phyloP scores from a whole-genome alignment of 2,888 invertebrate genomes.

The Adela reaumurella region DNA sequence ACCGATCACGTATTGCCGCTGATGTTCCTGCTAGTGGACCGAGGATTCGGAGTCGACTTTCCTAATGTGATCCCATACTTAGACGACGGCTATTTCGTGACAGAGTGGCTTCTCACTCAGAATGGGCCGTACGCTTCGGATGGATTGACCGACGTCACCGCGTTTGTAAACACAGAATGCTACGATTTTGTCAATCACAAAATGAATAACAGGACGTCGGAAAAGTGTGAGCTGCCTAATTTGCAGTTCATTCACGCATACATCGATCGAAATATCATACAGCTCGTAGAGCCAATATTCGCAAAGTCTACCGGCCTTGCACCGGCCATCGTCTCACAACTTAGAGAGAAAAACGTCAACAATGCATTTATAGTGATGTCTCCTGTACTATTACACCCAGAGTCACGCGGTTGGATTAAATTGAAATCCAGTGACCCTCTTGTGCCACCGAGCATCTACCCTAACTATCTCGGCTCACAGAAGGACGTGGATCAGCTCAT shows the following conservation, averaged over 20 bases:
- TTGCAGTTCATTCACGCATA: conserved; percentile 25
- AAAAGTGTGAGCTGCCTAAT: conserved; percentile 24
- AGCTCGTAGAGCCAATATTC: conserved; percentile 11
- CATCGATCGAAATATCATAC: conserved; percentile 16
- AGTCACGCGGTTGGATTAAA: conserved; percentile 24
- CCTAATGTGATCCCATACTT: conserved; percentile 9
- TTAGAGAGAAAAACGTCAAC: conserved; percentile 17
- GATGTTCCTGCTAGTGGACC: conserved; percentile 19
- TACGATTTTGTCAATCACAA: conserved; percentile 19
- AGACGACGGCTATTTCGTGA: conserved; percentile 8
- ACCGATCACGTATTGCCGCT: conserved; percentile 25
- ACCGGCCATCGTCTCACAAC: conserved; percentile 18
- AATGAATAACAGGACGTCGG: conserved; percentile 9
- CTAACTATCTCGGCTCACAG: conserved; percentile 24
- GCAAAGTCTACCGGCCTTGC: conserved; percentile 14
- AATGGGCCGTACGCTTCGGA: conserved; percentile 25
- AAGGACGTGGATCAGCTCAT: conserved; percentile 23
- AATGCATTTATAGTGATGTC: conserved; percentile 16
- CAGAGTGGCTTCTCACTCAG: conserved; percentile 14
- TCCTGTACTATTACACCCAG: conserved; percentile 15
- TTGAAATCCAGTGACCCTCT: conserved; percentile 21
- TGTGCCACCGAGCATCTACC: conserved; percentile 20
- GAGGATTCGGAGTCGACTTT: conserved; percentile 5
- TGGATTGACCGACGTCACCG: conserved; percentile 24
- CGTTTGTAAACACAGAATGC: conserved; percentile 26